Evolutionary conservation across 2,888 invertebrate species (phyloP), one percentile per base, ranked within the genome.

Genomic region (Drosophila imparisetae): DNA sequence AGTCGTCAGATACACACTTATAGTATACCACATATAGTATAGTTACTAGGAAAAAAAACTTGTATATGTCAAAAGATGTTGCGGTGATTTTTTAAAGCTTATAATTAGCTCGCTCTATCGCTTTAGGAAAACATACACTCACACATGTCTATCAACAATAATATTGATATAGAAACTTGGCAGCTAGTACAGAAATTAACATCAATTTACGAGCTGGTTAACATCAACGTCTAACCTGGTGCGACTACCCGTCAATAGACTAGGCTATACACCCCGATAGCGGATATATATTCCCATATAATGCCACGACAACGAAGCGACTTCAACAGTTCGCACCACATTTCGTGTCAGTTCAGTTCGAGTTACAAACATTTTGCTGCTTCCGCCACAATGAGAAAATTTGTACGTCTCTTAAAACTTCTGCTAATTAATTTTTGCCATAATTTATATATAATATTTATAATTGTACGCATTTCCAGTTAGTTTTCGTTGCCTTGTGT

Each of bases 181-280:
- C 57, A 57, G 68, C 53, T 52, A 66, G 63, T 68, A 49, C 57
- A 68, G 49, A 72, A 91, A 91, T 91, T 91, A 91, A 72, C 91
- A 88, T 77, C 75, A 75, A 75, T 72, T 79, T 88, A 86, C 80
- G 72, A 91, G 90, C 83, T 85, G 80, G 83, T 83, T 85, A 86
- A 81, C 85, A 78, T 61, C 73, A 76, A 75, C 59, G 67, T 72
- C 75, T 72, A 79, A 76, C 76, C 70, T 55, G 29, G 24, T 34
- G 50, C 8, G 34, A 53, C 21, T 52, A 27, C 65, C 65, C 67
- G 62, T 11, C 54, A n/a, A 60, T 48, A 34, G 24, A 63, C 54
- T 60, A 48, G 13, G 30, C 36, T 30, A 6, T 45, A 57, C 2
- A 38, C n/a, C 27, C 29, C 21, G 53, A 34, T 34, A 24, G 50